phyloP scores from a whole-genome alignment of 2,797 vertebrate species.

The Sebastes nivosus region DNA sequence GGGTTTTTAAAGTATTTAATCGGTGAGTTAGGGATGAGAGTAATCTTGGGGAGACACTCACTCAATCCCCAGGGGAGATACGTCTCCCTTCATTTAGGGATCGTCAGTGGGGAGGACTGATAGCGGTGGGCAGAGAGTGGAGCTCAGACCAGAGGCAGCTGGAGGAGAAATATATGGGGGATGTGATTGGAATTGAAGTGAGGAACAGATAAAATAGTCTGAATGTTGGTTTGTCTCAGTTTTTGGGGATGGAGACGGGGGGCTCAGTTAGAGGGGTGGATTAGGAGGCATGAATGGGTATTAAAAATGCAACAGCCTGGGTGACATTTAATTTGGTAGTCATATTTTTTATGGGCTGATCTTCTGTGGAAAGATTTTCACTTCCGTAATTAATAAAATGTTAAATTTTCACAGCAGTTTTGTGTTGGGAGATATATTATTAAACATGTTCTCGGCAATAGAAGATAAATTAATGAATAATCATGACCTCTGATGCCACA shows the following conservation, averaged over 20 bases:
- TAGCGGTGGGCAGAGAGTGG: slow-evolving; percentile 35
- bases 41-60: slow-evolving; percentile 75
- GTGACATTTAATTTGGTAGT: slow-evolving; percentile 68
- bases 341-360: slow-evolving; percentile 24
- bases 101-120: slow-evolving; percentile 51
- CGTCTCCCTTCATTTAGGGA: slow-evolving; percentile 45
- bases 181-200: slow-evolving; percentile 47
- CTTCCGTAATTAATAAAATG: slow-evolving; percentile 40
- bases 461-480: slow-evolving; percentile 8
- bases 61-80: slow-evolving; percentile 50
- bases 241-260: neutral
- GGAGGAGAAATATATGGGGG: slow-evolving; percentile 7
- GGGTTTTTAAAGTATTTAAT: slow-evolving; percentile 66
- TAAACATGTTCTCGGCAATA: slow-evolving; percentile 17
- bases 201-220: slow-evolving; percentile 22
- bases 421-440: slow-evolving; percentile 42
- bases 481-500: slow-evolving; percentile 6
- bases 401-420: slow-evolving; percentile 50
- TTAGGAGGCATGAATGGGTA: slow-evolving; percentile 42
- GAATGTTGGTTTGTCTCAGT: slow-evolving; percentile 36
- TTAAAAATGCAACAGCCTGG: slow-evolving; percentile 68
- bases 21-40: slow-evolving; percentile 67
- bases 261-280: slow-evolving; percentile 35
- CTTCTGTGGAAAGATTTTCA: slow-evolving; percentile 34
- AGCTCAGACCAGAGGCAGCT: slow-evolving; percentile 38